Evolutionary conservation across 2,888 invertebrate genomes (phyloP).

Genomic region (Cheilosia soror): DNA sequence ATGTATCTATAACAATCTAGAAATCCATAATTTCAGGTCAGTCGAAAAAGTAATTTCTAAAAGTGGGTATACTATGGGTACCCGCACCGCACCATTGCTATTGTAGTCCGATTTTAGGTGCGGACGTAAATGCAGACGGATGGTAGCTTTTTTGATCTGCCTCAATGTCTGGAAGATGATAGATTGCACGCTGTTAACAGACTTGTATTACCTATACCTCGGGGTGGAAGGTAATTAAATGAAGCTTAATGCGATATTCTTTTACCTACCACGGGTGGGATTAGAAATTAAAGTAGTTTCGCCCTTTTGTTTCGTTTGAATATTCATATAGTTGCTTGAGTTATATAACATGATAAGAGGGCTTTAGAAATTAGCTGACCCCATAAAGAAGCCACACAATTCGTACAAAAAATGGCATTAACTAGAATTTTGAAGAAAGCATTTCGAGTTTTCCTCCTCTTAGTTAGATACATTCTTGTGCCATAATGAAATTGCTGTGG

Average conservation of each 20-base stretch:
- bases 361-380: neutral
- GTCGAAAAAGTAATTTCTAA: conserved; percentile 13
- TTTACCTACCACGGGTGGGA: neutral
- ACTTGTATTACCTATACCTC: neutral
- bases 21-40: conserved; percentile 40
- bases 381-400: neutral
- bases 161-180: conserved; percentile 11
- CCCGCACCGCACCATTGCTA: neutral
- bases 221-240: conserved; percentile 41
- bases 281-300: conserved; percentile 12
- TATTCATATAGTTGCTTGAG: neutral
- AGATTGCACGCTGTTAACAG: conserved; percentile 16
- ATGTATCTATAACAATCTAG: conserved; percentile 28
- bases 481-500: too few relatives aligned
- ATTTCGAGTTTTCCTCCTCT: neutral
- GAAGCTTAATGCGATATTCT: conserved; percentile 24
- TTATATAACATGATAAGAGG: neutral
- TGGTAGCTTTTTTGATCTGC: neutral
- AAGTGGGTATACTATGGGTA: neutral
- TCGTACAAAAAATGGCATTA: neutral
- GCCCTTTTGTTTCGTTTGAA: neutral
- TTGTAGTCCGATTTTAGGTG: neutral
- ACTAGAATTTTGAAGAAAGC: conserved; percentile 15
- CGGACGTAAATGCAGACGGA: neutral
- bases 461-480: neutral